phyloP scores from a whole-genome alignment of 64 coral and sea anemone species.

The Porites australiensis region DNA sequence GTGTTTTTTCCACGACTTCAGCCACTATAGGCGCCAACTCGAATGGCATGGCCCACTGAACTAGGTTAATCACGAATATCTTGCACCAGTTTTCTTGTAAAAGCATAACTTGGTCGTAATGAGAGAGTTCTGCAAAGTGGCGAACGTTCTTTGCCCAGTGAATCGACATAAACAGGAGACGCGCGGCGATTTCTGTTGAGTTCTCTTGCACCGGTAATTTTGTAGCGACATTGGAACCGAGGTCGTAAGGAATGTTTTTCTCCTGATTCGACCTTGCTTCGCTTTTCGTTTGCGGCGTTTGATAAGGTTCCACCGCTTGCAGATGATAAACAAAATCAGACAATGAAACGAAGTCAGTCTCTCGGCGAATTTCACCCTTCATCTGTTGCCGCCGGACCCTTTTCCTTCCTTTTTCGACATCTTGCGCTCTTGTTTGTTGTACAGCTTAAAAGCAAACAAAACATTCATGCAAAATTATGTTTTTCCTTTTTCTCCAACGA shows the following conservation, averaged over 20 bases:
- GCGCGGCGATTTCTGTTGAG: constrained; percentile 86
- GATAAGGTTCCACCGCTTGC: constrained; percentile 91
- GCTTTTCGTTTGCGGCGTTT: constrained; percentile 26
- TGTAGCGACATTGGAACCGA: neutral
- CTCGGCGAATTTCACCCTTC: constrained; percentile 76
- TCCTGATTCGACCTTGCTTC: constrained; percentile 13
- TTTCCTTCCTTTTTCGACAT: constrained; percentile 84
- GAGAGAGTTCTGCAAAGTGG: constrained; percentile 96
- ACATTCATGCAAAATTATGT: neutral
- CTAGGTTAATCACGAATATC: constrained; percentile 92
- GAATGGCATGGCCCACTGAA: constrained; percentile 97
- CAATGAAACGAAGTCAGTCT: constrained; percentile 85
- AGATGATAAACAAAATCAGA: constrained; percentile 93
- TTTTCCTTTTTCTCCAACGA: neutral
- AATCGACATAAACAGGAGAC: constrained; percentile 93
- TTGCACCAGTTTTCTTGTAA: constrained; percentile 97
- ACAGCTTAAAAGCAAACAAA: constrained; percentile 77
- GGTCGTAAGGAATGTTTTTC: constrained; percentile 13
- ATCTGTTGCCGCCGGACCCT: constrained; percentile 67
- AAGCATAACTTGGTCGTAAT: constrained; percentile 91
- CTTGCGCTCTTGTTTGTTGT: constrained; percentile 87
- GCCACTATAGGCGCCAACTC: constrained; percentile 73
- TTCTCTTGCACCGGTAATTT: constrained; percentile 48
- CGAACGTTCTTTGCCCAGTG: constrained; percentile 97
- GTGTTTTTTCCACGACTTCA: constrained; percentile 83